Evolutionary conservation across 2,113 vertebrate species (phyloP).

Genomic region (Eubucco bourcierii): DNA sequence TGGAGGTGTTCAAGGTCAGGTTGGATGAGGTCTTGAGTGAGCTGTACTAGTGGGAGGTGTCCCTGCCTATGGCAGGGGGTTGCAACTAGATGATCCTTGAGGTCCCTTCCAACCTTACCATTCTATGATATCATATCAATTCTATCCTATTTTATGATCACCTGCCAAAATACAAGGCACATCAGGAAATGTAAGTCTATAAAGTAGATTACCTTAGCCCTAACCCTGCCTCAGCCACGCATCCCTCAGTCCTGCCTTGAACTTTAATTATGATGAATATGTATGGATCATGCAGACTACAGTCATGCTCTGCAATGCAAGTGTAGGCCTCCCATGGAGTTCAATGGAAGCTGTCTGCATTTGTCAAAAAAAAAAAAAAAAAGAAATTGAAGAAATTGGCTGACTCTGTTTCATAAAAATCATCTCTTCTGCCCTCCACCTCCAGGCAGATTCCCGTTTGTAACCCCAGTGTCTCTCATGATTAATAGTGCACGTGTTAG

Average conservation of each 20-base stretch:
- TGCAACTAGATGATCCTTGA: too few relatives aligned
- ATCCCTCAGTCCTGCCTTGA: background rate
- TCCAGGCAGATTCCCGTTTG: background rate
- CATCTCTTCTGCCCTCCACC: background rate
- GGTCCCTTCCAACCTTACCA: too few relatives aligned
- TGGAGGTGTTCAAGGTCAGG: too few relatives aligned
- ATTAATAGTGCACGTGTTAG: slow-evolving; percentile 20
- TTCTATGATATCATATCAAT: too few relatives aligned
- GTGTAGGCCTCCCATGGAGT: background rate
- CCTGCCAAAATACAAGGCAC: background rate
- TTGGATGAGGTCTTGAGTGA: too few relatives aligned
- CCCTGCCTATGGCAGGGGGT: too few relatives aligned
- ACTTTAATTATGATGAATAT: background rate
- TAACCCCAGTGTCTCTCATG: background rate
- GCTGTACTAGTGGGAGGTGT: too few relatives aligned
- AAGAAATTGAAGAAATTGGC: slow-evolving; percentile 12
- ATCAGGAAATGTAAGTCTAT: background rate
- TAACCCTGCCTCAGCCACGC: background rate
- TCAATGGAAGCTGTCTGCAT: background rate
- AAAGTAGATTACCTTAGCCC: background rate
- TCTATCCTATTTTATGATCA: too few relatives aligned
- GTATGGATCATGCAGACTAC: background rate
- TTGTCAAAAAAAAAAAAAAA: background rate
- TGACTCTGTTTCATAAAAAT: slow-evolving; percentile 24
- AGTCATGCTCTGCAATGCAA: background rate